Conservation (phyloP, 2,888 invertebrate species). For the Caenorhabditis japonica region DNA sequence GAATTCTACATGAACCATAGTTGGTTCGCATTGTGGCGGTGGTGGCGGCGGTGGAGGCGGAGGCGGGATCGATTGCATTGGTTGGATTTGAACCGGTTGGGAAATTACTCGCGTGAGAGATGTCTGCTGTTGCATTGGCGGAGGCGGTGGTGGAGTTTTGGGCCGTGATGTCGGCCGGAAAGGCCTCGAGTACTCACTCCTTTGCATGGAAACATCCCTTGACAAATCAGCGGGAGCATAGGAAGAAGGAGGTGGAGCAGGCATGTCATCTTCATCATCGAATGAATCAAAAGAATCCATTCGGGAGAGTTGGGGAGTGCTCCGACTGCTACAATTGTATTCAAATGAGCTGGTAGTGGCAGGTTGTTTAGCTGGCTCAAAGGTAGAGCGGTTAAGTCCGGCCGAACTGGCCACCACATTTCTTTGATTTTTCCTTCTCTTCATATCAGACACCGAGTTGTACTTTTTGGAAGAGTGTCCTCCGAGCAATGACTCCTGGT, state of each 20-base stretch:
- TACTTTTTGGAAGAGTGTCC: constrained; percentile 82
- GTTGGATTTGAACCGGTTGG: constrained; percentile 49
- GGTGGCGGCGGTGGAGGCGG: constrained; percentile 75
- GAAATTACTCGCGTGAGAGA: constrained; percentile 29
- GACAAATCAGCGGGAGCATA: constrained; percentile 18
- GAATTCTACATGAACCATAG: constrained; percentile 48
- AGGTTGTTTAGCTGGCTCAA: constrained; percentile 35
- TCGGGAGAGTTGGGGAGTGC: constrained; percentile 55
- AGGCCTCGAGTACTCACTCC: constrained; percentile 69
- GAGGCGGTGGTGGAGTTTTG: constrained; percentile 79
- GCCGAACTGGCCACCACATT: constrained; percentile 47
- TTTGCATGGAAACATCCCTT: constrained; percentile 35
- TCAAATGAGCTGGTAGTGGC: constrained; percentile 34
- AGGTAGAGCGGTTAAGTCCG: constrained; percentile 46
- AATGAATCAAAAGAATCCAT: constrained; percentile 62
- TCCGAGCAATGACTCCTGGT: constrained; percentile 57
- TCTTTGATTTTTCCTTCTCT: constrained; percentile 83
- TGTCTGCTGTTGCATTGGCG: constrained; percentile 36
- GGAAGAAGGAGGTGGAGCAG: constrained; percentile 24
- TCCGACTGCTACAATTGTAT: constrained; percentile 46
- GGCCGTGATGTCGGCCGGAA: constrained; percentile 66
- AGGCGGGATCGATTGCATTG: constrained; percentile 71
- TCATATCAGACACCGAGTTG: constrained; percentile 95
- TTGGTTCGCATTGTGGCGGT: constrained; percentile 19
- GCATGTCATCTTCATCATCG: constrained; percentile 50